These are phyloP conservation scores for Butorides virescens DNA, from an alignment of 2,113 vertebrate genomes.

Conservation along the genomic window DNA sequence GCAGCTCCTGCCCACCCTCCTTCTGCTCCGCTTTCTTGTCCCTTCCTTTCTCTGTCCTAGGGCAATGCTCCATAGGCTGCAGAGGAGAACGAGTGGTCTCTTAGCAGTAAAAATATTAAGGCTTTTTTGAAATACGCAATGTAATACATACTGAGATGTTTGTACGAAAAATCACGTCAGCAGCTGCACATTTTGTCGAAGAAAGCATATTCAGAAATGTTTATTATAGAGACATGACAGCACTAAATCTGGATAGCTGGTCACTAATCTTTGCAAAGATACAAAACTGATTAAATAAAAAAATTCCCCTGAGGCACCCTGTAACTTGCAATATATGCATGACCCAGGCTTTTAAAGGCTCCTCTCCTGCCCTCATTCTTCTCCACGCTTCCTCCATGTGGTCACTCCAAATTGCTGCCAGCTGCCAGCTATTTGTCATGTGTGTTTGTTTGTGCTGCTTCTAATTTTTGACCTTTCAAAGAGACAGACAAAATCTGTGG, in stretches of 20 bases:
- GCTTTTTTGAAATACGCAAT: background rate
- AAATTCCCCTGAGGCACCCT: background rate
- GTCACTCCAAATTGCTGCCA: slow-evolving; percentile 50
- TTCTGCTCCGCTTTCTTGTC: background rate
- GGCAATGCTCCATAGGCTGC: background rate
- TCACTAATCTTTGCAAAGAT: slow-evolving; percentile 28
- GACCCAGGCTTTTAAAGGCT: background rate
- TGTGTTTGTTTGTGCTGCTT: slow-evolving; percentile 10
- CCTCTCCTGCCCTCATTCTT: background rate
- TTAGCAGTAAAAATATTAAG: background rate
- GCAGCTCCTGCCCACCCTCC: background rate
- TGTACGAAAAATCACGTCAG: background rate
- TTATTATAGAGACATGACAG: background rate
- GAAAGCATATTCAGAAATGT: background rate
- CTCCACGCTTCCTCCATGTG: slow-evolving; percentile 32
- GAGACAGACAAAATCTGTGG: slow-evolving; percentile 24
- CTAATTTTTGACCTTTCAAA: background rate
- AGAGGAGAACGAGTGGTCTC: background rate
- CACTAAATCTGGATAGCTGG: background rate
- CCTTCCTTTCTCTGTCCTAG: background rate
- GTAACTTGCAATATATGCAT: background rate
- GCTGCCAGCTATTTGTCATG: slow-evolving; percentile 15
- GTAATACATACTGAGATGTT: background rate
- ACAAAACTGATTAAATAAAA: background rate
- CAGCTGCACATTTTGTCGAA: slow-evolving; percentile 16